Evolutionary conservation across 2,888 invertebrate species (phyloP).

Genomic region (Globia sparganii): DNA sequence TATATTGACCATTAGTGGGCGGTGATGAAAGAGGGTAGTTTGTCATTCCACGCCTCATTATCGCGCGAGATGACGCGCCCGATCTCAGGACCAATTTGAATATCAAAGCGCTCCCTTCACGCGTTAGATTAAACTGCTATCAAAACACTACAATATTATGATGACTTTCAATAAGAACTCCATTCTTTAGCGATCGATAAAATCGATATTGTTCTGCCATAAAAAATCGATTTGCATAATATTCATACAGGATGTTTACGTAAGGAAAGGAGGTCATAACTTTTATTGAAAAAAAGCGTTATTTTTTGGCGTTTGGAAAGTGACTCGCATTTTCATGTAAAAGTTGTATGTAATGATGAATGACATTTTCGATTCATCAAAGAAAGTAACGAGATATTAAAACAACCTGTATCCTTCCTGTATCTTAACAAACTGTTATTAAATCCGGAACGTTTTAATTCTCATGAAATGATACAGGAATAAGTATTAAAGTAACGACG

Average conservation of each 20-base stretch:
- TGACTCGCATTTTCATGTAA: constrained; percentile 48
- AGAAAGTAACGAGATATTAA: constrained; percentile 25
- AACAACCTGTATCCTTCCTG: constrained; percentile 46
- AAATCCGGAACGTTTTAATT: constrained; percentile 39
- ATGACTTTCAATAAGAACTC: constrained; percentile 66
- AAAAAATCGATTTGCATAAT: constrained; percentile 65
- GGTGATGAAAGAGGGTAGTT: constrained; percentile 82
- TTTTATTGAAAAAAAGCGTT: constrained; percentile 37
- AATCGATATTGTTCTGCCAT: constrained; percentile 55
- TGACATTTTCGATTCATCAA: constrained; percentile 38
- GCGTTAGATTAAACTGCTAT: constrained; percentile 69
- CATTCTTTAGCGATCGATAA: constrained; percentile 65
- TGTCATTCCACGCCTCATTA: constrained; percentile 83
- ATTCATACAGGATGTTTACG: constrained; percentile 59
- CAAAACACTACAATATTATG: constrained; percentile 61
- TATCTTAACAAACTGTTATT: constrained; percentile 25
- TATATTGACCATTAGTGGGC: constrained; percentile 78
- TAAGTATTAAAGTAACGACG: constrained; percentile 53
- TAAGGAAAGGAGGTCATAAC: constrained; percentile 45
- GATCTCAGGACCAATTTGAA: constrained; percentile 78
- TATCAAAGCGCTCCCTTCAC: constrained; percentile 75
- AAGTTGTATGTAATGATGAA: constrained; percentile 38
- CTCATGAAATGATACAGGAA: constrained; percentile 44
- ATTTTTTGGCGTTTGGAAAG: constrained; percentile 44
- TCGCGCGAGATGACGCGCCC: constrained; percentile 70